A percentile compares a stretch with the other conserved stretches of the same genome.
Evolutionary conservation across 1,140 invertebrate genomes (phyloP).

Genomic region (Bathynomus jamesi): DNA sequence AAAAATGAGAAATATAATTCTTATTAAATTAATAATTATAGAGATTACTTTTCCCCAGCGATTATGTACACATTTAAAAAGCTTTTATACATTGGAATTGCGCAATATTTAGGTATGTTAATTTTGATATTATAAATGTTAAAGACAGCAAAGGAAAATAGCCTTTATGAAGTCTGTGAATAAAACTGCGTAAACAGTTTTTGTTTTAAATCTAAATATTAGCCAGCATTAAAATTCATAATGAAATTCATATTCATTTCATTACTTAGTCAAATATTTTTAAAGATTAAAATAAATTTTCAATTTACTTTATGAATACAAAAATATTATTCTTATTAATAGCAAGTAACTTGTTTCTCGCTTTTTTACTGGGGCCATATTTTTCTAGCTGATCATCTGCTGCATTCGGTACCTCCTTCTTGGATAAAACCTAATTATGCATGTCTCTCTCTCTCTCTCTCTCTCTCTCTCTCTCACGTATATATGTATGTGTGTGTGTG

Average conservation of each 20-base stretch:
- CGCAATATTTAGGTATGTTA: neutral
- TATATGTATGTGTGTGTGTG: neutral
- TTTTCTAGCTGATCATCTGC: too few relatives aligned
- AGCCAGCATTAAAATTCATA: neutral
- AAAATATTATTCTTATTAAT: constrained; percentile 1
- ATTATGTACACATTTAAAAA: neutral
- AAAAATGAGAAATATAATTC: too few relatives aligned
- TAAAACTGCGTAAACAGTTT: neutral
- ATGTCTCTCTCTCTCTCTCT: too few relatives aligned
- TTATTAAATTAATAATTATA: too few relatives aligned
- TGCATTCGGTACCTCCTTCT: too few relatives aligned
- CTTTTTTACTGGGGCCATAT: too few relatives aligned
- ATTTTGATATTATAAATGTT: neutral
- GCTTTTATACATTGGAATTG: neutral
- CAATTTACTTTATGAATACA: neutral
- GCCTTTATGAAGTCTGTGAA: neutral
- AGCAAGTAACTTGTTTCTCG: neutral
- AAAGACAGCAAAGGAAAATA: neutral
- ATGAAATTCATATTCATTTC: neutral
- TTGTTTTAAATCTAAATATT: neutral
- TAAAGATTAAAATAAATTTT: constrained; percentile 1
- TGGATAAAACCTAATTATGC: too few relatives aligned
- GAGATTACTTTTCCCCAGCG: too few relatives aligned
- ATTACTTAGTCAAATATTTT: neutral
- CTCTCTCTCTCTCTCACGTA: too few relatives aligned